Evolutionary conservation across 2,797 vertebrate species (phyloP), one percentile per base, ranked within the genome.

Genomic region (Chelonia mydas): DNA sequence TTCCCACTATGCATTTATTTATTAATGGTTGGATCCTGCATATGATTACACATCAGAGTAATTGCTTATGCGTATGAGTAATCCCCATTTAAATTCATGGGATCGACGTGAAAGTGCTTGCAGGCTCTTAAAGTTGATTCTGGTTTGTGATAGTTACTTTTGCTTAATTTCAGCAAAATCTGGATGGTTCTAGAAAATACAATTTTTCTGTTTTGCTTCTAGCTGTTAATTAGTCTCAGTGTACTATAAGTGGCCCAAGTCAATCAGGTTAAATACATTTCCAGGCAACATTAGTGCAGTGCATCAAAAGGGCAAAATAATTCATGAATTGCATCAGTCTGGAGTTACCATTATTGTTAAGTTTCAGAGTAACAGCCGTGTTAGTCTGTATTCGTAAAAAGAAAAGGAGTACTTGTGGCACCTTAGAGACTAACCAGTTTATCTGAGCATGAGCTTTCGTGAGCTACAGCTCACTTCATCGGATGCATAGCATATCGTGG

Each of bases 211-310:
- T 53, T 50, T 45, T 19, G 13, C 33, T 25, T n/a, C 31, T 54
- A 5, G 16, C 3, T 50, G 41, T 87, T 86, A 61, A n/a, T 17
- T 19, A 13, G 54, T 61, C 54, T 90, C 1, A 0, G 37, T 37
- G 85, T 33, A n/a, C n/a, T 79, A 31, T 49, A 53, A 41, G 47
- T 55, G 23, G 47, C 31, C 2, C 5, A 11, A 9, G 3, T n/a
- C 9, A 1, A 4, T 5, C 41, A 37, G 6, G 76, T 83, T 59
- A 11, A 7, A 27, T 1, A 0, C 1, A 0, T 12, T 92, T 13
- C 19, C 77, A 79, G 7, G 25, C 51, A 12, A 50, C 11, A 5
- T 16, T 23, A 45, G 6, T 5, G 81, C 33, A 15, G 83, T 53
- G 6, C 55, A 86, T 78, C 50, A 61, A 19, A 55, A 45, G 28